Percentiles rank a stretch among this genome's conserved stretches.
Conservation (phyloP, 1,140 invertebrate genomes). For the Euura saliciscinereae region DNA sequence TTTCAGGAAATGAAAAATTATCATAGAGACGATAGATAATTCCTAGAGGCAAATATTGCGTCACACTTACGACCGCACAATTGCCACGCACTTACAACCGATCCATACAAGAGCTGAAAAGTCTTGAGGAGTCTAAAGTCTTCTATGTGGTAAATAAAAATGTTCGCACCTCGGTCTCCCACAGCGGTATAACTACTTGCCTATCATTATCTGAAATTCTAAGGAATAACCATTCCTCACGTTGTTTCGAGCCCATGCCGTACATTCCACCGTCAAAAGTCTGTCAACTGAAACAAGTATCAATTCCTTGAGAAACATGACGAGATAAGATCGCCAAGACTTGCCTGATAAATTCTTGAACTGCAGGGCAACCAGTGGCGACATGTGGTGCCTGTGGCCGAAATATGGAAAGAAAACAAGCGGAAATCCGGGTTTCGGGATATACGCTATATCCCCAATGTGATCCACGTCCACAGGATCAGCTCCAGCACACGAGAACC, state of each 20-base stretch:
- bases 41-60: no score
- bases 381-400: slow-evolving; percentile 76
- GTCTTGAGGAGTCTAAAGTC: no score
- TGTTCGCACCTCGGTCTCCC: neutral
- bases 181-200: slow-evolving; percentile 6
- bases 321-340: slow-evolving; percentile 15
- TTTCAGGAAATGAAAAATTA: no score
- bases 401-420: slow-evolving; percentile 81
- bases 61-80: no score
- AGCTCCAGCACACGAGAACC: slow-evolving; percentile 82
- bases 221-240: slow-evolving; percentile 28
- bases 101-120: no score
- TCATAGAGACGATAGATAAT: no score
- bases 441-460: slow-evolving; percentile 72
- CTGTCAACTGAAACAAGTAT: slow-evolving; percentile 32
- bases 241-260: slow-evolving; percentile 41
- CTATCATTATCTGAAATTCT: slow-evolving; percentile 45
- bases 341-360: slow-evolving; percentile 71
- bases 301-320: neutral
- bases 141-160: neutral
- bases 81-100: no score
- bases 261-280: slow-evolving; percentile 43
- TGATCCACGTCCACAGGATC: slow-evolving; percentile 77
- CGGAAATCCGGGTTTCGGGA: slow-evolving; percentile 74
- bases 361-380: slow-evolving; percentile 84